Base-by-base conservation (phyloP, 2,113 vertebrate species). In the Sylvilagus bachmani region DNA sequence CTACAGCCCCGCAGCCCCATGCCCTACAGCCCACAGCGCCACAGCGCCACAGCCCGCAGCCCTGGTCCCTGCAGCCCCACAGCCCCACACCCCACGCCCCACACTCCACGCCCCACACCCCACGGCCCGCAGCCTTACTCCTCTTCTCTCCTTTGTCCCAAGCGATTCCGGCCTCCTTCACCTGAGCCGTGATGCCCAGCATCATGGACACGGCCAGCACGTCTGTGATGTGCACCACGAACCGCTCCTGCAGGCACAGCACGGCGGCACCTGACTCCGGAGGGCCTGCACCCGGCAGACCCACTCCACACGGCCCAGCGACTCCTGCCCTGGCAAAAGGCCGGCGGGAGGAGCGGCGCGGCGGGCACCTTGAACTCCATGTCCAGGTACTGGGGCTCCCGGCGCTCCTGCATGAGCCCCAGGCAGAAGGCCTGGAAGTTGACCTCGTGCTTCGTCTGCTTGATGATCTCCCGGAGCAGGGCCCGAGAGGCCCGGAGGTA, bases 61-160 rank as follows among this genome's bases (percentile, higher is more conserved):
- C 44, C 44, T 44, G 5, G 38, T 5, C 38, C 38, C 38, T n/a
- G n/a, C n/a, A n/a, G n/a, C n/a, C n/a, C n/a, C 38, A 38, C 38
- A 38, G 44, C 44, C 44, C 44, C 44, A 44, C 44, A 44, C 1
- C 44, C 44, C 44, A 44, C 44, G 5, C 44, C 44, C 38, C 38
- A 38, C 5, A 5, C 38, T 5, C 38, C 44, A 44, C 44, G 44
- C n/a, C 5, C 38, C 38, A 38, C 5, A 5, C 38, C 38, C 38
- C 44, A 44, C 44, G 44, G 44, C 44, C 44, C 71, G 6, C 25
- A 3, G 79, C 9, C 98, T 98, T 97, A 99, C 99, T 99, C 96
- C 99, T 99, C 93, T 99, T 99, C 97, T 99, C 99, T 95, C 99
- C 99, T 98, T 99, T 99, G 98, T 99, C 99, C 99, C 99, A 99